Conservation (phyloP, 2,113 vertebrate species). For the Hippocampus zosterae region DNA sequence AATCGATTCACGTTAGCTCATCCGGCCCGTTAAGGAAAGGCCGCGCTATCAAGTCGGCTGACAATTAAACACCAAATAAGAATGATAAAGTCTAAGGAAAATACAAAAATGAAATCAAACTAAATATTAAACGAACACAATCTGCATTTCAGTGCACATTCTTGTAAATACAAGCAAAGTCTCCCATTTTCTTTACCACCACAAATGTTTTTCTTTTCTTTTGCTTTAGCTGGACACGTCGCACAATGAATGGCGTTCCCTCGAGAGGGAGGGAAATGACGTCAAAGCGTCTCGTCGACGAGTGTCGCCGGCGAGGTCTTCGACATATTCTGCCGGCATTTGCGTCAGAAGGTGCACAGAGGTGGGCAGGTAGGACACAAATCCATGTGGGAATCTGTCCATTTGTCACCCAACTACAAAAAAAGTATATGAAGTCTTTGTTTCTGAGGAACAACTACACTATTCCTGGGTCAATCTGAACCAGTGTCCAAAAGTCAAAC, state of each 20-base stretch:
- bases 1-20: conserved; percentile 1
- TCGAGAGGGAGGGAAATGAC: conserved; percentile 48
- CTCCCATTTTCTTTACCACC: not conserved
- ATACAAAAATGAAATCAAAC: not conserved
- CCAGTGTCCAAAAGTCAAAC: too few relatives aligned
- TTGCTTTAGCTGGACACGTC: conserved; percentile 5
- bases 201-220: not conserved
- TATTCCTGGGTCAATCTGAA: too few relatives aligned
- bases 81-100: not conserved
- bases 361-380: conserved; percentile 6
- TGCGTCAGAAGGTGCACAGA: conserved; percentile 15
- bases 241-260: conserved; percentile 55
- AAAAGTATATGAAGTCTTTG: too few relatives aligned
- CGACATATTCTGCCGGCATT: conserved; percentile 19
- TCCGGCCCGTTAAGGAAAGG: not conserved
- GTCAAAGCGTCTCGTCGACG: conserved; percentile 53
- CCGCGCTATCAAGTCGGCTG: not conserved
- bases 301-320: conserved; percentile 52
- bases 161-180: not conserved
- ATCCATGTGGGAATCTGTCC: conserved; percentile 8
- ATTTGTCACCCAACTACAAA: not conserved
- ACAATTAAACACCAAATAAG: too few relatives aligned
- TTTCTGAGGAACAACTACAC: too few relatives aligned
- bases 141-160: too few relatives aligned
- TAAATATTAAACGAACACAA: too few relatives aligned